These are phyloP conservation scores for Megamerina dolium DNA, from an alignment of 2,888 invertebrate genomes.

Conservation along the genomic window DNA sequence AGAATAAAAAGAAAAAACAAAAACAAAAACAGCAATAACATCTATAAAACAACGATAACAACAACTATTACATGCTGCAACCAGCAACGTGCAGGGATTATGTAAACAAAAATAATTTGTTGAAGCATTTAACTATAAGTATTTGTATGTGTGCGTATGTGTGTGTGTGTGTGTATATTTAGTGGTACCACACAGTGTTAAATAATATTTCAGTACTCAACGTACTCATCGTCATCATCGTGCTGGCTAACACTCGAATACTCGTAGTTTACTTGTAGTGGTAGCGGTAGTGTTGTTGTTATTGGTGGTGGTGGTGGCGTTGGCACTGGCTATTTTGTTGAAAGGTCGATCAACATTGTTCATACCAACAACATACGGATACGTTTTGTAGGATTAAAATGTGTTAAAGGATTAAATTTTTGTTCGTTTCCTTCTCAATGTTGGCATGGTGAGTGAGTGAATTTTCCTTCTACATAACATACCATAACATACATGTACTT, in stretches of 20 bases:
- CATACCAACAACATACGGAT: not conserved
- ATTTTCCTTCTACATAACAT: too few species aligned
- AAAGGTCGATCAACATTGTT: not conserved
- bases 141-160: too few species aligned
- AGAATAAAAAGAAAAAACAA: too few species aligned
- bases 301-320: too few species aligned
- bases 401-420: constrained; percentile 1
- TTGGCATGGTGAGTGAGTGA: not conserved
- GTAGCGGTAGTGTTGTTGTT: not conserved
- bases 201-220: too few species aligned
- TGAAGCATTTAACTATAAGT: not conserved
- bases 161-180: too few species aligned
- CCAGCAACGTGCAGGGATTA: constrained; percentile 4
- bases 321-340: not conserved
- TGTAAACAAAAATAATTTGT: constrained; percentile 8
- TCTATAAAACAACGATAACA: constrained; percentile 2
- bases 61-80: too few species aligned
- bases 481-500: too few species aligned
- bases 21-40: not conserved
- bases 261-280: not conserved
- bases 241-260: too few species aligned
- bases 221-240: too few species aligned
- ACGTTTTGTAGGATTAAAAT: not conserved
- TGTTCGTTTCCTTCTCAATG: too few species aligned
- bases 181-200: too few species aligned